Percentiles rank a stretch among this genome's conserved stretches.
Conservation (phyloP, 2,888 invertebrate species). For the Mythimna lalbum region DNA sequence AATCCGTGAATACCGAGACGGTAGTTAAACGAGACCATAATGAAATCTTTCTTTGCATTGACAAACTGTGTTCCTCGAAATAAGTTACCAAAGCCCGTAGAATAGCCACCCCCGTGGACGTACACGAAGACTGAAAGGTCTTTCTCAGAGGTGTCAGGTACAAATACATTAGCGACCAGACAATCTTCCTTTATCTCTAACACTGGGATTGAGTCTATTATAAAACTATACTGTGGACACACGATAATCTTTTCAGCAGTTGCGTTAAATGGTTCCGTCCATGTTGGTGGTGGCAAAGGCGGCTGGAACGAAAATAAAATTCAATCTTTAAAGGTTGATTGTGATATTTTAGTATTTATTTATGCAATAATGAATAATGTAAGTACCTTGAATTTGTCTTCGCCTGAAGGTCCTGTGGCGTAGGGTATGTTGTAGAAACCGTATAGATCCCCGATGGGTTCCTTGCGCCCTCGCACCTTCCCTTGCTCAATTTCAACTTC, state of each 20-base stretch:
- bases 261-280: constrained; percentile 69
- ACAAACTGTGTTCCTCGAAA: constrained; percentile 23
- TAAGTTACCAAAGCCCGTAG: constrained; percentile 42
- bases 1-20: constrained; percentile 69
- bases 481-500: constrained; percentile 68
- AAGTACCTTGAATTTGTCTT: constrained; percentile 69
- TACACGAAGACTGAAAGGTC: constrained; percentile 70
- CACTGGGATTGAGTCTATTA: fast-evolving
- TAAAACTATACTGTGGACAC: constrained; percentile 65
- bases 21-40: constrained; percentile 70
- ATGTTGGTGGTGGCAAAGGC: constrained; percentile 50
- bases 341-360: neutral
- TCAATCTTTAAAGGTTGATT: no score
- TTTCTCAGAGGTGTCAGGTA: constrained; percentile 72
- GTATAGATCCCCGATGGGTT: constrained; percentile 62
- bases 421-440: constrained; percentile 75
- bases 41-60: constrained; percentile 58
- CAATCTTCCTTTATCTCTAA: constrained; percentile 74
- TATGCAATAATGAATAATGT: no score
- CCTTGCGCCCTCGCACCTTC: constrained; percentile 68
- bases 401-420: constrained; percentile 72
- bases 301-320: constrained; percentile 45
- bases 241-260: constrained; percentile 63
- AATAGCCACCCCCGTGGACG: constrained; percentile 74
- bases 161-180: constrained; percentile 78